These are phyloP conservation scores for Peribatodes rhomboidaria DNA, from an alignment of 2,888 invertebrate genomes.

Conservation along the genomic window DNA sequence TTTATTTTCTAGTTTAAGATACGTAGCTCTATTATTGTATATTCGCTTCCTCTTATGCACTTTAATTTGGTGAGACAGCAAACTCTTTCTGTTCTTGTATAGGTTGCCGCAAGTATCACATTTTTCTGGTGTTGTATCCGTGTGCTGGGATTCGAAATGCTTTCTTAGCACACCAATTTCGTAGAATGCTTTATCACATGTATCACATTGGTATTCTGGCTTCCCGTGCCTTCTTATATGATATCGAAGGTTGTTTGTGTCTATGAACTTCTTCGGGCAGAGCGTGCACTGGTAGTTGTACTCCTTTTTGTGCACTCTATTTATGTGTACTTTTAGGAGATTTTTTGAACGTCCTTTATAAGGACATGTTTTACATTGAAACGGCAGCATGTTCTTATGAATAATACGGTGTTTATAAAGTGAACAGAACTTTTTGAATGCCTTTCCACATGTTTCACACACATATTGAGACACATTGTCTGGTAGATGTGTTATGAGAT, in stretches of 20 bases:
- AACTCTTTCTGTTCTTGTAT: background rate
- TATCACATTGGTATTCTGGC: background rate
- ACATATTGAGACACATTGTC: background rate
- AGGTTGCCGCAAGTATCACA: constrained; percentile 6
- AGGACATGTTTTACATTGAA: constrained; percentile 17
- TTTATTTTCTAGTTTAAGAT: background rate
- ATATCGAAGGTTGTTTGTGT: background rate
- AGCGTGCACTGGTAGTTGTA: constrained; percentile 7
- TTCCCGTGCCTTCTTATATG: constrained; percentile 6
- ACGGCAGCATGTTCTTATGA: background rate
- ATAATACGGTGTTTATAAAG: background rate
- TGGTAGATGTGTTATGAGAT: constrained; percentile 3
- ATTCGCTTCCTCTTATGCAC: constrained; percentile 8
- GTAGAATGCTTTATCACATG: background rate
- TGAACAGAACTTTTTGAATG: constrained; percentile 6
- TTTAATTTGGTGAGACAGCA: constrained; percentile 3
- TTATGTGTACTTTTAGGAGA: background rate
- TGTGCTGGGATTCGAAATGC: constrained; percentile 3
- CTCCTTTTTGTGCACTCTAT: constrained; percentile 6
- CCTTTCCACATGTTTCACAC: constrained; percentile 4
- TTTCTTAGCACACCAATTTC: background rate
- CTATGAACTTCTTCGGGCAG: background rate
- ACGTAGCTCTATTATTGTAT: background rate
- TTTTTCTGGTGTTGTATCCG: background rate
- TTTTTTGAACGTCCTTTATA: constrained; percentile 7